Base-by-base conservation (phyloP, 2,113 vertebrate species). In the Thermophis baileyi region DNA sequence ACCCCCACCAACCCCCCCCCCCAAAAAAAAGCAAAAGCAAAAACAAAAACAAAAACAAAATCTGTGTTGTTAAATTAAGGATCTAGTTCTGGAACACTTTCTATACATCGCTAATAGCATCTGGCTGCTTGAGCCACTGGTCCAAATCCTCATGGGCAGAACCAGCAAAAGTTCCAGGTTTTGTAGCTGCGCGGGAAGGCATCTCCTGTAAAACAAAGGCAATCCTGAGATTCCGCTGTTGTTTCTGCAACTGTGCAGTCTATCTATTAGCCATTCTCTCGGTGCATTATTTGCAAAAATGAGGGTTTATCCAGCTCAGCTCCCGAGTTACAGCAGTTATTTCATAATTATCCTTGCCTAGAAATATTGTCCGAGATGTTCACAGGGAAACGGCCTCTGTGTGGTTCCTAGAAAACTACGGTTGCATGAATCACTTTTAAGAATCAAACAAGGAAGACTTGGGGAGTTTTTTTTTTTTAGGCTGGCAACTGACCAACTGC, bases 161-260 rank as follows among this genome's bases (percentile, higher is more conserved):
- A 3, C 11, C 35, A 85, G 0, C 0, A 27, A 1, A 60, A 40
- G 53, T 25, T 96, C 94, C 96, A 95, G 94, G 95, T 0, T 10
- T 55, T 92, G 93, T 30, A 18, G 92, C 92, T 51, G 93, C 51
- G 25, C 95, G 91, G 0, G 91, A n/a, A 0, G 46, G 90, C 87
- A 93, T 54, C 94, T 94, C 85, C 96, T 97, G 90, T 0, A 0
- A 46, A 85, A 93, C 88, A 85, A 90, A 86, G 22, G 20, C 12
- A 60, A 55, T 46, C 18, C 14, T 74, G n/a, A 30, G 7, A 6
- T 35, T 35, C 3, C 55, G n/a, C n/a, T n/a, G n/a, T n/a, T n/a
- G 1, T 3, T 51, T 11, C 3, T 49, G 46, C 44, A 63, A 30
- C 27, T 63, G 10, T 81, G 49, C 4, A 47, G 20, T 25, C 25